Evolutionary conservation across 64 coral and sea anemone species (phyloP).

Genomic region (Trachythela sp.): DNA sequence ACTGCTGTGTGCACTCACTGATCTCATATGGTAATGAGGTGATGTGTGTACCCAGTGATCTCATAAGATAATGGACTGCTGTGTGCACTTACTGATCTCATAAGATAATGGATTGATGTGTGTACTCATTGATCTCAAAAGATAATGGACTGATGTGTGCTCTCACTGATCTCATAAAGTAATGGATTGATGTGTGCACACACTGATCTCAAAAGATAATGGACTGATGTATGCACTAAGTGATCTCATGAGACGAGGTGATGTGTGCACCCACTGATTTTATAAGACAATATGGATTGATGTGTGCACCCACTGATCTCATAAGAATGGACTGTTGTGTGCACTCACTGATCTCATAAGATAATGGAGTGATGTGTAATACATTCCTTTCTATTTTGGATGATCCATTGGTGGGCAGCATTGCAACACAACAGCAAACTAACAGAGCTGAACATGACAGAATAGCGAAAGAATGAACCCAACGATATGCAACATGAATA

Average conservation of each 20-base stretch:
- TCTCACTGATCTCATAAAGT: not conserved
- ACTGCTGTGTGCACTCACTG: too few species aligned
- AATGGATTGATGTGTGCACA: too few species aligned
- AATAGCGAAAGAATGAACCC: slow-evolving; percentile 84
- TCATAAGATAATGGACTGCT: too few species aligned
- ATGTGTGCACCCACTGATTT: too few species aligned
- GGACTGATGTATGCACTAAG: too few species aligned
- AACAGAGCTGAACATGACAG: slow-evolving; percentile 87
- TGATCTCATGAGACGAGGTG: too few species aligned
- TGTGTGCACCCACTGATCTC: not conserved
- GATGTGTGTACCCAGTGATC: too few species aligned
- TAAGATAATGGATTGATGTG: slow-evolving; percentile 56
- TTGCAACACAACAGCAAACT: slow-evolving; percentile 74
- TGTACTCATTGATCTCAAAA: slow-evolving; percentile 49
- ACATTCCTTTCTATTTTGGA: slow-evolving; percentile 18
- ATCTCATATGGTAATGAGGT: too few species aligned
- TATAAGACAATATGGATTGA: not conserved
- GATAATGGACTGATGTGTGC: slow-evolving; percentile 44
- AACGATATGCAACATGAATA: slow-evolving; percentile 82
- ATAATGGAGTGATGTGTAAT: not conserved
- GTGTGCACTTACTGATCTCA: too few species aligned
- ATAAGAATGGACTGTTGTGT: not conserved
- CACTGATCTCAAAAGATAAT: too few species aligned
- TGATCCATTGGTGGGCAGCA: slow-evolving; percentile 94
- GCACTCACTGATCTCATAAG: not conserved